These are phyloP conservation scores for Lasiurus cinereus DNA, from an alignment of 2,113 vertebrate genomes.

Conservation along the genomic window DNA sequence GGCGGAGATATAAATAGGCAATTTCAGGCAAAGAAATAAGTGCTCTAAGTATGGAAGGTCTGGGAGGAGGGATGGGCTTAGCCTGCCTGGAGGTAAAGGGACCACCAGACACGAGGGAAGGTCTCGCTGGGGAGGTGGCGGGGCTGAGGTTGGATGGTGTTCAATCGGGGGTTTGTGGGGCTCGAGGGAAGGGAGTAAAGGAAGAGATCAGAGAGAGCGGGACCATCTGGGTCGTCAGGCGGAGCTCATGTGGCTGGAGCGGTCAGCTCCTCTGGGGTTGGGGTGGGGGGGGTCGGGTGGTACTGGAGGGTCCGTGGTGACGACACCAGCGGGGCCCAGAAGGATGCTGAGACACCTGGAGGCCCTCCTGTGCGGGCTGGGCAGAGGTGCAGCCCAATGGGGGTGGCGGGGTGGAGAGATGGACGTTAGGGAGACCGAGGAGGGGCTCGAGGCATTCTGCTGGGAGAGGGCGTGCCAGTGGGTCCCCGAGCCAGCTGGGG, in stretches of 20 bases:
- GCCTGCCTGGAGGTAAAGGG: not conserved
- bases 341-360: not conserved
- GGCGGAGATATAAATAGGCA: no score
- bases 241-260: not conserved
- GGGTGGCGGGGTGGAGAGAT: not conserved
- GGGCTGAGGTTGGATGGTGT: not conserved
- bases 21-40: not conserved
- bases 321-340: not conserved
- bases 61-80: not conserved
- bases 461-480: rapidly evolving
- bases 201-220: not conserved
- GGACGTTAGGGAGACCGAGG: not conserved
- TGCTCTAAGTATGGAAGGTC: no score
- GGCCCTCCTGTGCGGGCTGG: not conserved
- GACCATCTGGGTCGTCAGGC: rapidly evolving
- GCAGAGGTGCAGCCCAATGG: not conserved
- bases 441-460: not conserved
- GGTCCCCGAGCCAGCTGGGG: not conserved
- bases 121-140: rapidly evolving
- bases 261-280: not conserved
- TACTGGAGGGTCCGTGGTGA: not conserved
- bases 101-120: not conserved
- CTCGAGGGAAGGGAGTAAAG: not conserved
- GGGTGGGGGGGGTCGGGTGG: no score
- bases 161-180: not conserved